These are phyloP conservation scores for Pardalotus punctatus DNA, from an alignment of 2,113 vertebrate species.

Conservation along the genomic window DNA sequence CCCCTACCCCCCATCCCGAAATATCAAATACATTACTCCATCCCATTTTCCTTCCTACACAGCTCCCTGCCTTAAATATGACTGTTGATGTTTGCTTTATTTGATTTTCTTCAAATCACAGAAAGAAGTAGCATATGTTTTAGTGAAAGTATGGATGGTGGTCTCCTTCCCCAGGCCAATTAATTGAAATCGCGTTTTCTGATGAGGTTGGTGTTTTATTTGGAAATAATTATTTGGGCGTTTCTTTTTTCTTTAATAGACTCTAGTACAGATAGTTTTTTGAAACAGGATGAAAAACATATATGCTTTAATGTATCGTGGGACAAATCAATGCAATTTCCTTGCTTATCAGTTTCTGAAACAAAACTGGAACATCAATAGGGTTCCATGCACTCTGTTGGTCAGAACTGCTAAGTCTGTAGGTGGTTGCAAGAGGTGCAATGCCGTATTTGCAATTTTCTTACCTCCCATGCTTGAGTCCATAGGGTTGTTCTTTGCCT, in stretches of 20 bases:
- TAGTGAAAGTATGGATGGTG: neutral
- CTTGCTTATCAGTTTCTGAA: neutral
- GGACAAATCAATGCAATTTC: neutral
- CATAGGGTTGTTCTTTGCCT: neutral
- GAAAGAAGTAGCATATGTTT: neutral
- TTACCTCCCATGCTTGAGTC: neutral
- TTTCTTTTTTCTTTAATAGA: neutral
- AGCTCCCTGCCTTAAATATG: neutral
- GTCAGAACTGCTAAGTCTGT: neutral
- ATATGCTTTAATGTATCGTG: neutral
- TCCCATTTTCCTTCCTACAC: neutral
- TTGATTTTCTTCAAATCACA: neutral
- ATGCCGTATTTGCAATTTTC: neutral
- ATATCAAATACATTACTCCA: neutral
- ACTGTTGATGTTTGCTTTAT: neutral
- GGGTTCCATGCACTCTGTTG: neutral
- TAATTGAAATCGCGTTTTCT: neutral
- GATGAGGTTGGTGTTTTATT: neutral
- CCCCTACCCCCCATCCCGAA: fast-evolving
- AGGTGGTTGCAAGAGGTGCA: neutral
- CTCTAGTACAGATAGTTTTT: neutral
- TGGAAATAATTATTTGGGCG: neutral
- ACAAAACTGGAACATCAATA: fast-evolving
- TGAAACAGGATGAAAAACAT: neutral
- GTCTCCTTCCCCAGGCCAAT: neutral